Percentiles rank a stretch among this genome's conserved stretches.
Evolutionary conservation across 2,888 invertebrate species (phyloP).

Genomic region (Heliconius cydno): DNA sequence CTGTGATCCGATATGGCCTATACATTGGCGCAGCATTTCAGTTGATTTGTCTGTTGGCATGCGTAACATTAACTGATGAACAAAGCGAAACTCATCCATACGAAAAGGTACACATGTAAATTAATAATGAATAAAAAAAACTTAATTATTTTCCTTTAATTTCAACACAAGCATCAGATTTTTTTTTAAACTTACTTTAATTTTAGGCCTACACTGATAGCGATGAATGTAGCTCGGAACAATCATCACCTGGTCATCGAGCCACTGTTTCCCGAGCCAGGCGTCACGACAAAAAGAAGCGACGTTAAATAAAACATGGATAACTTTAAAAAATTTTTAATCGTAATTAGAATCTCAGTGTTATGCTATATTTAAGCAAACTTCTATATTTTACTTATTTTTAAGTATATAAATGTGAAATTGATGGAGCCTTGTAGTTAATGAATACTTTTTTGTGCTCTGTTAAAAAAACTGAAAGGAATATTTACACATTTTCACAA

Average conservation of each 20-base stretch:
- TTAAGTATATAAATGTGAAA: background rate
- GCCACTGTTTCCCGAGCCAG: constrained; percentile 86
- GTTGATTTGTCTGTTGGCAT: constrained; percentile 91
- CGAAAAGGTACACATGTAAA: constrained; percentile 77
- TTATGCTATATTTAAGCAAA: background rate
- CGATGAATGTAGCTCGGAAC: constrained; percentile 89
- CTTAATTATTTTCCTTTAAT: no score
- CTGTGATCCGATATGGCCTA: constrained; percentile 90
- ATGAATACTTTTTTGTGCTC: background rate
- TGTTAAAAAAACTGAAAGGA: background rate
- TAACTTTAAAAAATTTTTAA: background rate
- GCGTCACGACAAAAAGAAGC: constrained; percentile 88
- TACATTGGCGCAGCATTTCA: constrained; percentile 95
- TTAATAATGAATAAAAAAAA: background rate
- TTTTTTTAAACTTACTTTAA: background rate
- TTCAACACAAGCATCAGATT: background rate
- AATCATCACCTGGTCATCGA: constrained; percentile 87
- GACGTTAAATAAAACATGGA: constrained; percentile 74
- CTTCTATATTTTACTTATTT: background rate
- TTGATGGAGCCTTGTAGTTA: background rate
- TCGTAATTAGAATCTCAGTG: background rate
- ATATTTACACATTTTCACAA: background rate
- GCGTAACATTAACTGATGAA: constrained; percentile 89
- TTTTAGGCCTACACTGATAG: constrained; percentile 85
- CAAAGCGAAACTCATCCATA: constrained; percentile 78